These are phyloP conservation scores for Conopomorpha cramerella DNA, from an alignment of 1,140 invertebrate species.

Conservation along the genomic window DNA sequence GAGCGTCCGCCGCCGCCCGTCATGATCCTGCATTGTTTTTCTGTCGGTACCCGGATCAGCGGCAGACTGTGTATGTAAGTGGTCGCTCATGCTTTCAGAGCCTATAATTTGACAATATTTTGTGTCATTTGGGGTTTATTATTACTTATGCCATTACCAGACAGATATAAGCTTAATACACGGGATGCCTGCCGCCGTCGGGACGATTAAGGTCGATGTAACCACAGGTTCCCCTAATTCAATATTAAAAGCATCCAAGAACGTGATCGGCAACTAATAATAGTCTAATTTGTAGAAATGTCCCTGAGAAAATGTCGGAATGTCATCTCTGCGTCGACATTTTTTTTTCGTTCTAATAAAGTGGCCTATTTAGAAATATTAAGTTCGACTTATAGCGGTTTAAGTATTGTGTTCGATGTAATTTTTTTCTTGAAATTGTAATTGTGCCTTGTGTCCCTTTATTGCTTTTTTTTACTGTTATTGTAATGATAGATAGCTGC, in stretches of 20 bases:
- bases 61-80: slow-evolving; percentile 45
- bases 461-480: no score
- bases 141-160: slow-evolving; percentile 54
- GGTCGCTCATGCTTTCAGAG: slow-evolving; percentile 55
- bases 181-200: slow-evolving; percentile 30
- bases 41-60: slow-evolving; percentile 40
- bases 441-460: no score
- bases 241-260: slow-evolving; percentile 59
- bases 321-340: slow-evolving; percentile 38
- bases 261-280: slow-evolving; percentile 57
- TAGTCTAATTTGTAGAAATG: slow-evolving; percentile 54
- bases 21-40: no score
- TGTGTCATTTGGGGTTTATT: slow-evolving; percentile 59
- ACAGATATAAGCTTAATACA: slow-evolving; percentile 52
- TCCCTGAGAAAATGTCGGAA: slow-evolving; percentile 55
- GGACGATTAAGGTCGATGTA: slow-evolving; percentile 51
- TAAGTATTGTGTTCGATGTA: slow-evolving; percentile 3
- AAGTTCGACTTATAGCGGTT: slow-evolving; percentile 15
- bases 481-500: no score
- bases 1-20: not conserved
- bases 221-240: slow-evolving; percentile 57
- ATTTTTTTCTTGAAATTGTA: no score
- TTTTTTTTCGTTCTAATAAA: slow-evolving; percentile 32
- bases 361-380: slow-evolving; percentile 28
- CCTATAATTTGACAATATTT: slow-evolving; percentile 62